phyloP scores from a whole-genome alignment of 2,888 invertebrate species.

The Calliscelio sp. region DNA sequence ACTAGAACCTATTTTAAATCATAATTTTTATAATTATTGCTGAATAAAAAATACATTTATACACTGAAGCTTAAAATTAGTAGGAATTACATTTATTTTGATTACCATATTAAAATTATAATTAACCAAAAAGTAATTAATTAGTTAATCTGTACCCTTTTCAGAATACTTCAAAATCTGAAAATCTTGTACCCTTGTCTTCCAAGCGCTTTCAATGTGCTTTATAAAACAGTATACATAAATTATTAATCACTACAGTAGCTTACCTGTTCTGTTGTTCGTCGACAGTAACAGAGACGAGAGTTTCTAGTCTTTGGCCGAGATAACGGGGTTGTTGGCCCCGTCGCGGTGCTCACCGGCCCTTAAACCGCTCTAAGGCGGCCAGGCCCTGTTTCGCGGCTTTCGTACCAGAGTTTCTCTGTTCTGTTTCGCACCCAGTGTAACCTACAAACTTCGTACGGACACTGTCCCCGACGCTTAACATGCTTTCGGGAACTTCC shows the following conservation, averaged over 20 bases:
- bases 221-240: background rate
- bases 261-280: conserved; percentile 85
- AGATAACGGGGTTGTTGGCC: conserved; percentile 84
- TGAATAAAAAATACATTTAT: too few species aligned
- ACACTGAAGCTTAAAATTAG: too few species aligned
- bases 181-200: too few species aligned
- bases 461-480: conserved; percentile 49
- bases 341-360: conserved; percentile 85
- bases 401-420: conserved; percentile 57
- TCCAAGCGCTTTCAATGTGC: too few species aligned
- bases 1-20: too few species aligned
- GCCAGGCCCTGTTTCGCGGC: conserved; percentile 66
- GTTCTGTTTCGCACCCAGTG: conserved; percentile 56
- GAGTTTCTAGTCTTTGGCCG: conserved; percentile 83
- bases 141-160: too few species aligned
- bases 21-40: too few species aligned
- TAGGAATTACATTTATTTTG: too few species aligned
- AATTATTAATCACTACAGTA: background rate
- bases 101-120: too few species aligned
- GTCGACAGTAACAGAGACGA: conserved; percentile 84
- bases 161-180: too few species aligned
- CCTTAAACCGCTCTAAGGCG: conserved; percentile 80
- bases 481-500: conserved; percentile 71
- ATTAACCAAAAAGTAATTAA: too few species aligned
- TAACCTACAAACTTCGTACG: conserved; percentile 52